Evolutionary conservation across 2,888 invertebrate genomes (phyloP), one percentile per base, ranked within the genome.

Genomic region (Ernsta delagoae): DNA sequence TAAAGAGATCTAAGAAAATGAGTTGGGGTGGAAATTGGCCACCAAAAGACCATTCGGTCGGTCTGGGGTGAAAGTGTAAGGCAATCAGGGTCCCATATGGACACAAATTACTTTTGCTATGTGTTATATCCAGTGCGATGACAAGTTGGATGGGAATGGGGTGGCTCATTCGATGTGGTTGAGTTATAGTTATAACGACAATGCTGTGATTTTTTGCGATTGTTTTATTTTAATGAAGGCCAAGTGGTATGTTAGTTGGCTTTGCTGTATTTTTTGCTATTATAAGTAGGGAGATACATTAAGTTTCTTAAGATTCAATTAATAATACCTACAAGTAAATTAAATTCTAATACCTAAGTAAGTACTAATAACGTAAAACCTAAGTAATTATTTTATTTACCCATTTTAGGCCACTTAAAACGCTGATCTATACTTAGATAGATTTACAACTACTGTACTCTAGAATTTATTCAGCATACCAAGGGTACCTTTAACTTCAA

Each of bases 51-150:
- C 84, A 81, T 86, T 86, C 84, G 79, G 77, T 77, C 76, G 76
- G 80, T 82, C 81, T 79, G 83, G 85, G 90, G 88, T 83, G 83
- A 77, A 78, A 85, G 86, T 86, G 83, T 90, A 85, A 89, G 90
- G 90, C 90, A 92, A 92, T 92, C 91, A 90, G 87, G 87, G 86
- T 87, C 90, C 92, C 93, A 93, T 93, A 93, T 93, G 93, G 92
- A 81, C 88, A 89, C 89, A 90, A 91, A 92, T 93, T 92, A 92
- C 90, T 90, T 92, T 89, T 88, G 84, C 85, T 84, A 84, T 85
- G 84, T 82, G 82, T 82, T 82, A 85, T 83, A 87, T 86, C 82
- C 83, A 86, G 84, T 83, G 78, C 85, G 89, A 89, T 90, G 92
- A 92, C 91, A 89, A 84, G 83, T 83, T 79, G 85, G 80, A 86